Percentiles rank a stretch among this genome's conserved stretches.
phyloP scores from a whole-genome alignment of 2,888 invertebrate genomes.

The Corythucha ciliata region DNA sequence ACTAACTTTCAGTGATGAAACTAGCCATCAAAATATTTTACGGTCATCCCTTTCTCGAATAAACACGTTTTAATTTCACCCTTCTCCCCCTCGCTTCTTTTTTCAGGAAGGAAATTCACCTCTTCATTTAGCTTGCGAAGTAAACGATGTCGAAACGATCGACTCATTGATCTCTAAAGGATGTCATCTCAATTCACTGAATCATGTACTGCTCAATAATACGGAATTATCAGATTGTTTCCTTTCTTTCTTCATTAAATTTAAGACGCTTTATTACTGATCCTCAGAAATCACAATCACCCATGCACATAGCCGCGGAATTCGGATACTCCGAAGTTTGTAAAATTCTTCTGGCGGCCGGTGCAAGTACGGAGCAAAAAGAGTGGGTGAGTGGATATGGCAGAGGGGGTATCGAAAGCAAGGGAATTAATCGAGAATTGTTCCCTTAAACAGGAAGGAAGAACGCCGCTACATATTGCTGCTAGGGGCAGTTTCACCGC shows the following conservation, averaged over 20 bases:
- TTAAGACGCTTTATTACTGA: too few species aligned
- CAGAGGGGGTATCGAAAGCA: too few species aligned
- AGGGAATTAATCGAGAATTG: neutral
- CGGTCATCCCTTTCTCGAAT: too few species aligned
- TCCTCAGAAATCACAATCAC: conserved; percentile 58
- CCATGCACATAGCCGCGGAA: conserved; percentile 70
- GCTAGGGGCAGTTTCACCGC: conserved; percentile 74
- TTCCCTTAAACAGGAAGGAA: conserved; percentile 53
- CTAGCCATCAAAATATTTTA: too few species aligned
- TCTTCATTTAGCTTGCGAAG: conserved; percentile 43
- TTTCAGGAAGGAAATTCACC: conserved; percentile 43
- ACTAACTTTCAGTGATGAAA: too few species aligned
- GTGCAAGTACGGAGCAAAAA: conserved; percentile 56
- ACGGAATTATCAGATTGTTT: conserved; percentile 37
- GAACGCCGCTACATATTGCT: conserved; percentile 65
- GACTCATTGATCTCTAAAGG: conserved; percentile 59
- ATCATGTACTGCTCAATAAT: too few species aligned
- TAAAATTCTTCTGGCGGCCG: conserved; percentile 51
- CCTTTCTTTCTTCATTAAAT: neutral
- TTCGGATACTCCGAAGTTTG: conserved; percentile 58
- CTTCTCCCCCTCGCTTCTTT: too few species aligned
- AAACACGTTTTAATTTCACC: too few species aligned
- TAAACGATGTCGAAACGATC: conserved; percentile 51
- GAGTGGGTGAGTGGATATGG: conserved; percentile 45
- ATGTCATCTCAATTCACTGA: conserved; percentile 61